Conservation (phyloP, 2,113 vertebrate species). For the Heteronetta atricapilla region DNA sequence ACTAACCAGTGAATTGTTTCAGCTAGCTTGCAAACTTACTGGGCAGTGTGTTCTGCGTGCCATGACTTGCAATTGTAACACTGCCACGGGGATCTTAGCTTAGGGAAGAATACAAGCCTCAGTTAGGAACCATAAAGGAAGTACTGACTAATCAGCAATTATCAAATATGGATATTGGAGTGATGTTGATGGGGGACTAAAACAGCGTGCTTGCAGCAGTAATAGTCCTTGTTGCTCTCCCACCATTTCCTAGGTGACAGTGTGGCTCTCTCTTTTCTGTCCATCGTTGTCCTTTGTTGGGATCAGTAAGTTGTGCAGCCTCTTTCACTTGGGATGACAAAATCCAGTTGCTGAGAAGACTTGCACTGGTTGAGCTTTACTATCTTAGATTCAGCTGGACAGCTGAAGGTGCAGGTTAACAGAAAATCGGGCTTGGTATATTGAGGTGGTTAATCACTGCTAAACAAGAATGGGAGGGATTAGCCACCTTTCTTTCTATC, state of each 20-base stretch:
- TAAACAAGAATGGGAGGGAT: neutral
- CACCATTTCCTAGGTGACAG: neutral
- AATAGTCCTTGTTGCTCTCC: neutral
- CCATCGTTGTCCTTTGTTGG: neutral
- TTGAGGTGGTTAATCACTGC: neutral
- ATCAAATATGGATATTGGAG: neutral
- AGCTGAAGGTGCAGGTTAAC: neutral
- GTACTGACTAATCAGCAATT: neutral
- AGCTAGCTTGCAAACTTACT: neutral
- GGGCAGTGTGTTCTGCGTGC: neutral
- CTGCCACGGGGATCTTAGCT: neutral
- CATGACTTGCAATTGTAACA: neutral
- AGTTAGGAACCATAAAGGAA: neutral
- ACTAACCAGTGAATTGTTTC: neutral
- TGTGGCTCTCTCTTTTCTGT: neutral
- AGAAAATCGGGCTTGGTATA: neutral
- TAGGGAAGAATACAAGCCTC: neutral
- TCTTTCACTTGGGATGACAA: neutral
- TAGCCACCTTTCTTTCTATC: neutral
- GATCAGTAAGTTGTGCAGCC: neutral
- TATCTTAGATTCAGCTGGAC: neutral
- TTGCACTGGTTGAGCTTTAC: neutral
- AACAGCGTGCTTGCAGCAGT: neutral
- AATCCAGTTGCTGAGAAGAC: neutral
- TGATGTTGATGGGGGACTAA: neutral